Conservation (phyloP, 2,888 invertebrate genomes). For the Ormyrus labotus region DNA sequence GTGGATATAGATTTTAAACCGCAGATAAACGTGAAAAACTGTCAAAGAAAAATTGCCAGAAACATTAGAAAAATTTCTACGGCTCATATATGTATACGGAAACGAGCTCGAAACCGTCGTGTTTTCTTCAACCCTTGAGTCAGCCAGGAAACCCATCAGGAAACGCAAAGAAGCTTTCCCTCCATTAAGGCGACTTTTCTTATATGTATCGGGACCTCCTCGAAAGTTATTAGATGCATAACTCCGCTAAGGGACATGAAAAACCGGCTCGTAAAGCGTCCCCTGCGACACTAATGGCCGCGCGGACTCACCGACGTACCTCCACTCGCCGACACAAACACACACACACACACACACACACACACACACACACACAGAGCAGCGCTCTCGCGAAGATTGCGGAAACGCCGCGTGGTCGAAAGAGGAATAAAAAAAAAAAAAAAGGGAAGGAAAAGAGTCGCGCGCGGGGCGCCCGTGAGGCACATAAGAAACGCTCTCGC, state of each 20-base stretch:
- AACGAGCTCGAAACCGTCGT: too few relatives aligned
- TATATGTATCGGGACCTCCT: conserved; percentile 48
- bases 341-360: background rate
- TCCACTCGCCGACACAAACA: conserved; percentile 5
- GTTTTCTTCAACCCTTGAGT: too few relatives aligned
- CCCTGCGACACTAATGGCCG: conserved; percentile 52
- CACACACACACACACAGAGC: background rate
- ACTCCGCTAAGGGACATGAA: conserved; percentile 55
- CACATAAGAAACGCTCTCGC: conserved; percentile 11
- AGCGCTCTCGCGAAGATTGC: conserved; percentile 37
- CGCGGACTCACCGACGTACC: conserved; percentile 9
- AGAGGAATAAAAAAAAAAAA: conserved; percentile 18
- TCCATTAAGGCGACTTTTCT: conserved; percentile 47
- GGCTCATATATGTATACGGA: too few relatives aligned
- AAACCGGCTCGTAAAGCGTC: conserved; percentile 57
- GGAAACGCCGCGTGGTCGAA: conserved; percentile 42
- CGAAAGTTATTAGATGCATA: conserved; percentile 56
- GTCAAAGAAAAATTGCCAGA: too few relatives aligned
- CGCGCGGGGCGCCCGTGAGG: too few relatives aligned
- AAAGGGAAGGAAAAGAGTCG: conserved; percentile 33
- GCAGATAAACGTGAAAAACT: too few relatives aligned
- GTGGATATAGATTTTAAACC: too few relatives aligned
- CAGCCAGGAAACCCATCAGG: background rate
- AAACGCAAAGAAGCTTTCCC: conserved; percentile 38
- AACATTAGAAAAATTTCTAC: too few relatives aligned